phyloP scores from a whole-genome alignment of 2,888 invertebrate species.

The Drosophila cracens region DNA sequence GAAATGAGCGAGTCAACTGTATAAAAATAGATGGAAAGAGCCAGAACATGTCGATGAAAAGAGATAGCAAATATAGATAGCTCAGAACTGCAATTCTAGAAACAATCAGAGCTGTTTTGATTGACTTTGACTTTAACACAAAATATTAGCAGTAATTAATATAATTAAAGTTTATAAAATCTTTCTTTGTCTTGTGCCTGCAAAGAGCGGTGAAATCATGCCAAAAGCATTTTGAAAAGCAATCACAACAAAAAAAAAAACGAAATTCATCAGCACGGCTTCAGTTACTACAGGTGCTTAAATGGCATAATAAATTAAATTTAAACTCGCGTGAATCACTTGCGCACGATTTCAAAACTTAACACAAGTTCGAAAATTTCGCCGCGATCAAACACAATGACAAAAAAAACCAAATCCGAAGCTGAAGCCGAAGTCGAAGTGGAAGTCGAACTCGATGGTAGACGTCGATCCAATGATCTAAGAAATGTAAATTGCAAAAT shows the following conservation, averaged over 20 bases:
- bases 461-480: conserved; percentile 55
- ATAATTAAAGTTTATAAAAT: conserved; percentile 21
- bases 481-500: conserved; percentile 68
- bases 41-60: background rate
- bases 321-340: conserved; percentile 62
- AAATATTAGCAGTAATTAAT: conserved; percentile 44
- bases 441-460: conserved; percentile 15
- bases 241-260: conserved; percentile 3
- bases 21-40: conserved; percentile 19
- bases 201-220: conserved; percentile 60
- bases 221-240: conserved; percentile 65
- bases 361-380: conserved; percentile 50
- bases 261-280: conserved; percentile 40
- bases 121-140: conserved; percentile 31
- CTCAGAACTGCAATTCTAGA: conserved; percentile 2
- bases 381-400: conserved; percentile 31
- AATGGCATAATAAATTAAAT: conserved; percentile 70
- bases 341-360: conserved; percentile 45
- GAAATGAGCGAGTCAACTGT: conserved; percentile 15
- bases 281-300: conserved; percentile 58
- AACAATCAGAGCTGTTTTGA: conserved; percentile 31
- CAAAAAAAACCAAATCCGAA: conserved; percentile 20
- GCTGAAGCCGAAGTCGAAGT: conserved; percentile 11
- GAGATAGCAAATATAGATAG: background rate
- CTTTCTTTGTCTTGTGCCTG: conserved; percentile 14